These are phyloP conservation scores for Grallaria varia DNA, from an alignment of 2,113 vertebrate species.

Conservation along the genomic window DNA sequence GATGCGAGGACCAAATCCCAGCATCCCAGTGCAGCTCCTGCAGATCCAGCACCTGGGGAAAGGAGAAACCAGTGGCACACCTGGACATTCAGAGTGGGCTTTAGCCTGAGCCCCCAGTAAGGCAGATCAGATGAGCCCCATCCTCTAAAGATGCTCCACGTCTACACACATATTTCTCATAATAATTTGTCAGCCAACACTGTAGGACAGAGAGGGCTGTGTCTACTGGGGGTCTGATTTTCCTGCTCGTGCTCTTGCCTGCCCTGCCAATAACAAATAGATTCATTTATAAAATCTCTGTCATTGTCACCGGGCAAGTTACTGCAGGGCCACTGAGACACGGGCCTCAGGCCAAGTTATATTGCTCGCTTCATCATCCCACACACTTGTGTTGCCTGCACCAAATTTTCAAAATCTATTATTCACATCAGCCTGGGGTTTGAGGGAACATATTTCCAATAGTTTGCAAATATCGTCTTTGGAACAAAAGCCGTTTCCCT, in stretches of 20 bases:
- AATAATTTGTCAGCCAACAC: neutral
- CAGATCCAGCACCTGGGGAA: neutral
- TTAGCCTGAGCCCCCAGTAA: neutral
- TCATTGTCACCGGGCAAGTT: conserved; percentile 27
- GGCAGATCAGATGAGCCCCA: neutral
- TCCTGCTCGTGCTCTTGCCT: neutral
- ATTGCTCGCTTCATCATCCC: neutral
- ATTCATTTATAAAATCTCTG: conserved; percentile 31
- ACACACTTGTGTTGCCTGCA: neutral
- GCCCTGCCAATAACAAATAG: conserved; percentile 32
- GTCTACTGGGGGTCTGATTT: neutral
- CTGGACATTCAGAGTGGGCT: accelerated
- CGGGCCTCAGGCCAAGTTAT: neutral
- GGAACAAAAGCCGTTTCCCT: neutral
- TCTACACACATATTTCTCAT: neutral
- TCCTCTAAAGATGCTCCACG: neutral
- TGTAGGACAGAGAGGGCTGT: neutral
- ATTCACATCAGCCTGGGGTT: neutral
- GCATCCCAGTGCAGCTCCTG: neutral
- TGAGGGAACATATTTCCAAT: neutral
- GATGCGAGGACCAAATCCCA: neutral
- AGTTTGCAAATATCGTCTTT: neutral
- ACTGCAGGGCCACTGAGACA: neutral
- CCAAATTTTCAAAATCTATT: neutral
- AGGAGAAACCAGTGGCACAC: accelerated